Percentiles rank a stretch among this genome's conserved stretches.
Evolutionary conservation across 1,140 invertebrate species (phyloP).

Genomic region (Drosophila eugracilis): DNA sequence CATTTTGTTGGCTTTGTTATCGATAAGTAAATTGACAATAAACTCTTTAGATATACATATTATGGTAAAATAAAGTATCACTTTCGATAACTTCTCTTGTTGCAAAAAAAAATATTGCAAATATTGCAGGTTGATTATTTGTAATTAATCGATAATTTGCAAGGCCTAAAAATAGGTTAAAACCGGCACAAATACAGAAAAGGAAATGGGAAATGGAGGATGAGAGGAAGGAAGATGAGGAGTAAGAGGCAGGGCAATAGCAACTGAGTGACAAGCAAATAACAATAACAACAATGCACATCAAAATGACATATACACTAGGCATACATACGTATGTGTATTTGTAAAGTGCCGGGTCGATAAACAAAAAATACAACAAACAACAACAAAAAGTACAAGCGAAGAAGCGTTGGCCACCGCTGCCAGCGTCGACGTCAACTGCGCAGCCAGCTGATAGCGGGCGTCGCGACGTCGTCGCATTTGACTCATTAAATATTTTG

Average conservation of each 20-base stretch:
- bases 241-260: conserved; percentile 3
- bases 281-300: conserved; percentile 8
- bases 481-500: conserved; percentile 83
- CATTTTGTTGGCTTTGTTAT: no score
- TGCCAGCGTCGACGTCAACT: conserved; percentile 25
- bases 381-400: conserved; percentile 9
- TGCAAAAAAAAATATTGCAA: no score
- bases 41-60: no score
- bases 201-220: conserved; percentile 5
- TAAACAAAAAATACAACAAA: conserved; percentile 59
- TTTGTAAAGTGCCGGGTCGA: conserved; percentile 61
- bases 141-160: no score
- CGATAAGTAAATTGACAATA: no score
- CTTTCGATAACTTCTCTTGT: no score
- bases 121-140: no score
- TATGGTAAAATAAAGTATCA: no score
- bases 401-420: conserved; percentile 23
- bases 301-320: conserved; percentile 20
- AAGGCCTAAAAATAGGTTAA: conserved; percentile 9
- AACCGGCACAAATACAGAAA: conserved; percentile 27
- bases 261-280: conserved; percentile 13
- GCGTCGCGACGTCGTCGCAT: conserved; percentile 55
- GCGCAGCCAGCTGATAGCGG: conserved; percentile 62
- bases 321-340: conserved; percentile 21
- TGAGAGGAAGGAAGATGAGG: not conserved